A percentile compares a stretch with the other conserved stretches of the same genome.
phyloP scores from a whole-genome alignment of 1,140 invertebrate genomes.

The Drosophila parvula region DNA sequence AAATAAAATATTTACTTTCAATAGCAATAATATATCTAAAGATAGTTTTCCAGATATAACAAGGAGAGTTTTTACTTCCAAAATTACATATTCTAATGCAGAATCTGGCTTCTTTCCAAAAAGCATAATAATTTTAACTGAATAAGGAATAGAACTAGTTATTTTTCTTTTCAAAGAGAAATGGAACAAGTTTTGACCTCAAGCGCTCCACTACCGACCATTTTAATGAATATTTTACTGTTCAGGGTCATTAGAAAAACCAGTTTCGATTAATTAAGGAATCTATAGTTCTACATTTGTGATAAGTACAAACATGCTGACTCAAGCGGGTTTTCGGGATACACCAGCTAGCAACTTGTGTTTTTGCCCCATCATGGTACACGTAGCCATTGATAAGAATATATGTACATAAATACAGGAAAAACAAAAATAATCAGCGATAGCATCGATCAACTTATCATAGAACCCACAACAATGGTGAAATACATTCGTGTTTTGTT shows the following conservation, averaged over 20 bases:
- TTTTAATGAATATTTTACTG: conserved; percentile 1
- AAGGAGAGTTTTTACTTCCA: too few species aligned
- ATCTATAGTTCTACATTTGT: conserved; percentile 8
- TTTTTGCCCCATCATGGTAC: conserved; percentile 6
- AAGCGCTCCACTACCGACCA: not conserved
- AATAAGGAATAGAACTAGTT: conserved; percentile 1
- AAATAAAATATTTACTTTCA: too few species aligned
- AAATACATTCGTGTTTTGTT: conserved; percentile 22
- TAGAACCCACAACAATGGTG: conserved; percentile 19
- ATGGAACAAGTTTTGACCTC: conserved; percentile 18
- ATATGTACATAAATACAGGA: not conserved
- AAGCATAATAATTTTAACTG: not conserved
- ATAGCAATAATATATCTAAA: too few species aligned
- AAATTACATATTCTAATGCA: not conserved
- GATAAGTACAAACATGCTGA: conserved; percentile 11
- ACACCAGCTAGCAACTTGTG: not conserved
- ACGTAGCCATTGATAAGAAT: conserved; percentile 37
- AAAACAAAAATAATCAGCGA: not conserved
- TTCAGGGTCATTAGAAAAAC: conserved; percentile 9
- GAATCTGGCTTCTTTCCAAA: not conserved
- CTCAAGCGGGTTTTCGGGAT: conserved; percentile 20
- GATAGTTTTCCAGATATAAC: not conserved
- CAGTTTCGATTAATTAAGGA: not conserved
- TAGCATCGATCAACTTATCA: conserved; percentile 17
- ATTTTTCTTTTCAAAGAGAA: not conserved